Evolutionary conservation across 2,888 invertebrate genomes (phyloP), one percentile per base, ranked within the genome.

Genomic region (Aquatica leii): DNA sequence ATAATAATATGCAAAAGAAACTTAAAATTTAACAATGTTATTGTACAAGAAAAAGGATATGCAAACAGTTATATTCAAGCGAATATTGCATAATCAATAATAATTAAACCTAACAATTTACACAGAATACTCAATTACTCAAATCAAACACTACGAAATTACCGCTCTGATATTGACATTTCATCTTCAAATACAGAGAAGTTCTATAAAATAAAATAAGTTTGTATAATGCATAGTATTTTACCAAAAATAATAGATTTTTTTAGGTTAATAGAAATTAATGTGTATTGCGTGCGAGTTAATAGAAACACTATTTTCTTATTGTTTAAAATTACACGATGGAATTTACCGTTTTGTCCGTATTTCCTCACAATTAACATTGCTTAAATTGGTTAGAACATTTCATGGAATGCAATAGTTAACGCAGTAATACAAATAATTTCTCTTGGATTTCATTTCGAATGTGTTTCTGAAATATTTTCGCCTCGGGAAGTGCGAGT

Each of bases 141-240:
- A 62, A 62, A 62, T 57, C 57, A 62, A 62, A 62, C 62, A 62
- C 57, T 43, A 58, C 57, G 37, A 62, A 62, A 62, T 62, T 62
- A 62, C 48, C 15, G 48, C 43, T 57, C 48, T 51, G 41, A 18
- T 57, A 52, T 62, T 62, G 62, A 62, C 62, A 62, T 58, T 52
- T 46, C 46, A 52, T 62, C 53, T 43, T 52, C 51, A 55, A 41
- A 41, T 56, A 56, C 24, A 17, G 17, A n/a, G 46, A 59, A 53
- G 48, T 48, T 48, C 20, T 2, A 20, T 34, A 40, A 53, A 34
- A 15, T 54, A 37, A 5, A 37, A 35, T n/a, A 59, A 52, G 43
- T 59, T 31, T 37, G 37, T 46, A 43, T 52, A 12, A n/a, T 49
- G 21, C 50, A 57, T 62, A 51, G 49, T 37, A 20, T 21, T 53